A percentile compares a stretch with the other conserved stretches of the same genome.
Evolutionary conservation across 2,797 vertebrate species (phyloP).

Genomic region (Lacerta bilineata): DNA sequence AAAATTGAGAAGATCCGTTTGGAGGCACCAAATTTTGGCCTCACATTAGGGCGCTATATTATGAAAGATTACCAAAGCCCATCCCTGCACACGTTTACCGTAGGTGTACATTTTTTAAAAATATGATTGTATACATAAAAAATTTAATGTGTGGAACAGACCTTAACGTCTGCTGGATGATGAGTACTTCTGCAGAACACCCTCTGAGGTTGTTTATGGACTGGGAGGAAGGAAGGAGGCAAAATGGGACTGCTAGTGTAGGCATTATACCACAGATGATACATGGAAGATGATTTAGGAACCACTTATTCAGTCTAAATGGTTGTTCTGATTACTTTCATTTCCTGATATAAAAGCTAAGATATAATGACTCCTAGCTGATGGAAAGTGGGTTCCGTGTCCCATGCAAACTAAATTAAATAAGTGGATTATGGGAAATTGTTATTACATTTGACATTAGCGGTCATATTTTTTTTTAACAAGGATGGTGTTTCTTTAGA

Average conservation of each 20-base stretch:
- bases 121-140: neutral
- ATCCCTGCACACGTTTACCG: too few relatives aligned
- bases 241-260: neutral
- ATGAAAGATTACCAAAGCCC: too few relatives aligned
- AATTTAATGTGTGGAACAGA: neutral
- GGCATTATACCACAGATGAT: neutral
- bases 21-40: too few relatives aligned
- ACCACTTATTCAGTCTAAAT: neutral
- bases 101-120: too few relatives aligned
- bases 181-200: neutral
- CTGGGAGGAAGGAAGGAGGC: neutral
- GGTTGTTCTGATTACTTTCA: conserved; percentile 1
- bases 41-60: too few relatives aligned
- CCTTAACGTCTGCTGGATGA: neutral
- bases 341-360: conserved; percentile 9
- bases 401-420: conserved; percentile 20
- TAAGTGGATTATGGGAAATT: conserved; percentile 21
- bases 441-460: conserved; percentile 28
- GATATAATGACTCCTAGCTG: conserved; percentile 1
- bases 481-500: conserved; percentile 7
- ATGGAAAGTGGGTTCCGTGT: neutral
- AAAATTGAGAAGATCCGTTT: too few relatives aligned
- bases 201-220: neutral
- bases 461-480: conserved; percentile 3
- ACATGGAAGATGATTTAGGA: neutral